Conservation (phyloP, 2,113 vertebrate genomes). For the Pleuronectes platessa region DNA sequence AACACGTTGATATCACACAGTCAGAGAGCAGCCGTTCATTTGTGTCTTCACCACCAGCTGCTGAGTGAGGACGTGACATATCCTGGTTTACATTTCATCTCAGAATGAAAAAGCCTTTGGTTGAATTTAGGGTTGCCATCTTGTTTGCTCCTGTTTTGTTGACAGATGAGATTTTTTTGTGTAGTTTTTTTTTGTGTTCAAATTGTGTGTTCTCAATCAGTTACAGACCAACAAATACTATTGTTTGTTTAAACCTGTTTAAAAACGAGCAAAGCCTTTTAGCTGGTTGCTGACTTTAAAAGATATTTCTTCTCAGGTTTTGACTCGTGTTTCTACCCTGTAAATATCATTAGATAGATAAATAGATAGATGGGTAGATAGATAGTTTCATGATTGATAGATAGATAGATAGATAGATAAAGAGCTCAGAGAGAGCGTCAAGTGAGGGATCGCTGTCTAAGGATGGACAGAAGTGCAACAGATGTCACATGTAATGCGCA, state of each 20-base stretch:
- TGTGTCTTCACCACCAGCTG: not conserved
- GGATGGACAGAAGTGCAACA: not conserved
- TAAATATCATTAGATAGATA: too few species aligned
- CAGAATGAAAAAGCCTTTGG: not conserved
- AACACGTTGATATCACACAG: not conserved
- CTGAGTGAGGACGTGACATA: constrained; percentile 2
- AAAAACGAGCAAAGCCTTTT: not conserved
- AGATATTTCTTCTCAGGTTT: not conserved
- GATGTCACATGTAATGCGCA: not conserved
- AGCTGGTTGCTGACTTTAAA: constrained; percentile 14
- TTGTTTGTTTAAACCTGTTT: constrained; percentile 6
- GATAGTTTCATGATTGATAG: too few species aligned
- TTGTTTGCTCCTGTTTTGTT: not conserved
- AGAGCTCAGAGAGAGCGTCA: too few species aligned
- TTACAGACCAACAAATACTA: too few species aligned
- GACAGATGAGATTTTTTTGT: not conserved
- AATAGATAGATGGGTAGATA: too few species aligned
- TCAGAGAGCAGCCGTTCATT: not conserved
- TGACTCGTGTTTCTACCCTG: not conserved
- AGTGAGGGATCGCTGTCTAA: not conserved
- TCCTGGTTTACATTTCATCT: constrained; percentile 1
- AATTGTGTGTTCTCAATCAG: not conserved
- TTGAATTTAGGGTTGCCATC: too few species aligned
- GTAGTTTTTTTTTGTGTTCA: not conserved
- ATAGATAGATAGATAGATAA: too few species aligned